A percentile compares a stretch with the other conserved stretches of the same genome.
These are phyloP conservation scores for Meandrusa payeni DNA, from an alignment of 2,888 invertebrate species.

Conservation along the genomic window DNA sequence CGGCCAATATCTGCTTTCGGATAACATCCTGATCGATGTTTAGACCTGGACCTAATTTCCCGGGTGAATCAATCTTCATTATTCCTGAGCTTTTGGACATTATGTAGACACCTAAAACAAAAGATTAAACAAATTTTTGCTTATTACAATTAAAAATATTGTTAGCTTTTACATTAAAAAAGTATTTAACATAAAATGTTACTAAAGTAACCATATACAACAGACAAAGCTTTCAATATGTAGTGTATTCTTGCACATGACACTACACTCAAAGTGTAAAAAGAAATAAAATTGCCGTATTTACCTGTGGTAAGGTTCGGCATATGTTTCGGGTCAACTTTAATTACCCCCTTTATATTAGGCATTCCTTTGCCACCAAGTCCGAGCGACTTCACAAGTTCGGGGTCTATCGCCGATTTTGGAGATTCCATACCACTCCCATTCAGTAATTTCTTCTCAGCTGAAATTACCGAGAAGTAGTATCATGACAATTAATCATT, in stretches of 20 bases:
- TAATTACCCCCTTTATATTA: conserved; percentile 85
- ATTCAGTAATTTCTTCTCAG: conserved; percentile 70
- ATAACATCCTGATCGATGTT: conserved; percentile 76
- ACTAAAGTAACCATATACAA: not conserved
- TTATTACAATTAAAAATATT: not conserved
- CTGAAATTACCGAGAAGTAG: too few species aligned
- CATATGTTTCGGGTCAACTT: conserved; percentile 87
- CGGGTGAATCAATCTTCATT: conserved; percentile 85
- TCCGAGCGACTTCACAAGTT: conserved; percentile 77
- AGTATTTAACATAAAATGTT: not conserved
- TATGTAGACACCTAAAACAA: conserved; percentile 84
- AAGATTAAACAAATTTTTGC: not conserved
- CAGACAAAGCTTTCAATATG: too few species aligned
- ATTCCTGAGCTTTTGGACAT: conserved; percentile 89
- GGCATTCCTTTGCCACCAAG: conserved; percentile 76
- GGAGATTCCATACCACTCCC: conserved; percentile 60
- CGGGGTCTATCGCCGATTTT: conserved; percentile 71
- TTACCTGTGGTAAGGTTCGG: conserved; percentile 79
- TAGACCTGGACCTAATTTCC: conserved; percentile 73
- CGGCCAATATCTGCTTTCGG: conserved; percentile 73
- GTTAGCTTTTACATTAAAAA: too few species aligned
- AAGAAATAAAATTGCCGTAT: conserved; percentile 24
- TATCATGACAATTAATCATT: too few species aligned
- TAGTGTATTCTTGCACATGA: too few species aligned
- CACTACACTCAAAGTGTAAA: conserved; percentile 2